Evolutionary conservation across 2,888 invertebrate species (phyloP).

Genomic region (Pyrocoelia pectoralis): DNA sequence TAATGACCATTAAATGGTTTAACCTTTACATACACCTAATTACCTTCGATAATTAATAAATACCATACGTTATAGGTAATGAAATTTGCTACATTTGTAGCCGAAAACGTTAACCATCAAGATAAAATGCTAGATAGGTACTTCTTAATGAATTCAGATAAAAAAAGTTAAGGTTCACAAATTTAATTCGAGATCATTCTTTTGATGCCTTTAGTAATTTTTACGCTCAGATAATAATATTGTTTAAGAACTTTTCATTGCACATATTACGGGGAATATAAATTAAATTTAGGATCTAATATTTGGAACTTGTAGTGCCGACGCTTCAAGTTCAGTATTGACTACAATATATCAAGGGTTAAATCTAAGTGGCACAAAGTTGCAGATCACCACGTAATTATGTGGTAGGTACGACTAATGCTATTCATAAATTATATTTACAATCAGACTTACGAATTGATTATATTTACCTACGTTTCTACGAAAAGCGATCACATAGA

Average conservation of each 20-base stretch:
- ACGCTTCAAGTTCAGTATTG: background rate
- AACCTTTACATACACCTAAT: background rate
- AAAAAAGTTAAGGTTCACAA: no score
- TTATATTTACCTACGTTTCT: constrained; percentile 27
- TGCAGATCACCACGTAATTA: constrained; percentile 2
- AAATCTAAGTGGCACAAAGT: constrained; percentile 26
- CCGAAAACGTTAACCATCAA: no score
- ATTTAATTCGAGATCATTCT: no score
- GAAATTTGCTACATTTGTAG: no score
- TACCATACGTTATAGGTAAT: background rate
- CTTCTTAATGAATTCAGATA: no score
- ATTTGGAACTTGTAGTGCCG: background rate
- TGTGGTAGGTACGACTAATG: background rate
- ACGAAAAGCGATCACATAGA: constrained; percentile 46
- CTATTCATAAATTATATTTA: constrained; percentile 25
- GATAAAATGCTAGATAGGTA: no score
- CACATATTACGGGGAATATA: background rate
- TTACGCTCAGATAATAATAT: background rate
- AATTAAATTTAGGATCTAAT: no score
- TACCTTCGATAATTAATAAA: background rate
- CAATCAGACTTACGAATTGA: constrained; percentile 37
- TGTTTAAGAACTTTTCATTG: background rate
- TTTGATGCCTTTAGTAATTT: no score
- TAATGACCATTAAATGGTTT: background rate
- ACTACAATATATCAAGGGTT: background rate